Percentiles rank a stretch among this genome's conserved stretches.
Evolutionary conservation across 2,113 vertebrate genomes (phyloP).

Genomic region (Carassius carassius): DNA sequence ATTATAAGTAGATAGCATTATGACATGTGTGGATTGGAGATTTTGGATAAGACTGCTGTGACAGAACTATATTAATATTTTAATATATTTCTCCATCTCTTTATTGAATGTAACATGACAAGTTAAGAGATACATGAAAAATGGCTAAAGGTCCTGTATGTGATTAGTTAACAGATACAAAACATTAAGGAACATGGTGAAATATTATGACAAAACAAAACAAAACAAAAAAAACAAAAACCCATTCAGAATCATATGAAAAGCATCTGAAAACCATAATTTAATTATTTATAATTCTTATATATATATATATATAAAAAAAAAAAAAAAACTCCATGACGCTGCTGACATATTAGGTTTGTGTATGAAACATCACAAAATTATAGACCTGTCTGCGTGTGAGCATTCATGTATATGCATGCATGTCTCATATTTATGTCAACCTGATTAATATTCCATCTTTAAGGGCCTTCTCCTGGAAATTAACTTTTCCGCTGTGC

Average conservation of each 20-base stretch:
- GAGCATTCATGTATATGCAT: background rate
- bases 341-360: background rate
- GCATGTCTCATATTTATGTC: conserved; percentile 31
- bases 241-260: too few species aligned
- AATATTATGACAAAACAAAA: background rate
- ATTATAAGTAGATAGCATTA: background rate
- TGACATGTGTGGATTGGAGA: background rate
- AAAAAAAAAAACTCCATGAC: too few species aligned
- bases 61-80: conserved; percentile 4
- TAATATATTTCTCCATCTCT: background rate
- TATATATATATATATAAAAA: too few species aligned
- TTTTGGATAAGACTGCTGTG: conserved; percentile 14
- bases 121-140: conserved; percentile 3
- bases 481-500: conserved; percentile 29
- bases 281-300: too few species aligned
- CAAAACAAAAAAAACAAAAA: background rate
- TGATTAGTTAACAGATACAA: background rate
- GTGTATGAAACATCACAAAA: too few species aligned
- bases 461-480: conserved; percentile 38
- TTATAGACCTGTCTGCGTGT: background rate
- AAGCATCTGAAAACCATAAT: too few species aligned
- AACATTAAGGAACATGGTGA: background rate
- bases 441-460: conserved; percentile 43
- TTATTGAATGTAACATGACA: conserved; percentile 1
- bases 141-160: background rate